phyloP scores from a whole-genome alignment of 30 jellyfish, hydroid and myxozoan genomes.

The Euphysa ruthae region DNA sequence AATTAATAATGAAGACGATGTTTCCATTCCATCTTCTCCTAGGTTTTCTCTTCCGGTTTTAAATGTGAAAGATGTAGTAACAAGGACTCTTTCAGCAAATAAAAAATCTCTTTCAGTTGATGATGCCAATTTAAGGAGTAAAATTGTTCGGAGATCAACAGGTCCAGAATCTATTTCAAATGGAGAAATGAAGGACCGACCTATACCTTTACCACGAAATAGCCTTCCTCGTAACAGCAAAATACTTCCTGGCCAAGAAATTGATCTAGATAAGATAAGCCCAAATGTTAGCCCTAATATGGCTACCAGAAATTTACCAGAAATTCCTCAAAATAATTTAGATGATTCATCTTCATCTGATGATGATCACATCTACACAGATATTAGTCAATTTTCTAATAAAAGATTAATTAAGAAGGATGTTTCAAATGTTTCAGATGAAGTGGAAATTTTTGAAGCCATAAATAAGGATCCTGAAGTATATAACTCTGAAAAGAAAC shows the following conservation, averaged over 20 bases:
- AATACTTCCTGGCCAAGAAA: not conserved
- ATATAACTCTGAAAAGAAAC: not conserved
- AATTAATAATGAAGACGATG: too few relatives aligned
- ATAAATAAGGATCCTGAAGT: not conserved
- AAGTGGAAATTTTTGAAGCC: slow-evolving; percentile 41
- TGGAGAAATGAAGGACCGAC: not conserved
- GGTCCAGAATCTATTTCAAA: slow-evolving; percentile 1
- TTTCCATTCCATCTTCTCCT: not conserved
- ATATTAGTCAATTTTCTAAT: not conserved
- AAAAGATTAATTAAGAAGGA: not conserved
- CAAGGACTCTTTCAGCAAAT: not conserved
- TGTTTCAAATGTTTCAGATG: slow-evolving; percentile 25
- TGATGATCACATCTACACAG: slow-evolving; percentile 26
- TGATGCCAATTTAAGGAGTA: not conserved
- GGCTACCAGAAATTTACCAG: not conserved
- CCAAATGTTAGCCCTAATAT: too few relatives aligned
- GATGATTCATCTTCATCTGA: not conserved
- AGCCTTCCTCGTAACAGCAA: not conserved
- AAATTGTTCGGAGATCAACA: not conserved
- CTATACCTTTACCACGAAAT: not conserved
- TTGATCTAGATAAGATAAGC: too few relatives aligned
- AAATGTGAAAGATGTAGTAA: not conserved
- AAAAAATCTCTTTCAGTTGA: slow-evolving; percentile 8
- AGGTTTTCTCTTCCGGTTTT: not conserved
- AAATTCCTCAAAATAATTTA: not conserved